Evolutionary conservation across 2,113 vertebrate species (phyloP), one percentile per base, ranked within the genome.

Genomic region (Polyodon spathula): DNA sequence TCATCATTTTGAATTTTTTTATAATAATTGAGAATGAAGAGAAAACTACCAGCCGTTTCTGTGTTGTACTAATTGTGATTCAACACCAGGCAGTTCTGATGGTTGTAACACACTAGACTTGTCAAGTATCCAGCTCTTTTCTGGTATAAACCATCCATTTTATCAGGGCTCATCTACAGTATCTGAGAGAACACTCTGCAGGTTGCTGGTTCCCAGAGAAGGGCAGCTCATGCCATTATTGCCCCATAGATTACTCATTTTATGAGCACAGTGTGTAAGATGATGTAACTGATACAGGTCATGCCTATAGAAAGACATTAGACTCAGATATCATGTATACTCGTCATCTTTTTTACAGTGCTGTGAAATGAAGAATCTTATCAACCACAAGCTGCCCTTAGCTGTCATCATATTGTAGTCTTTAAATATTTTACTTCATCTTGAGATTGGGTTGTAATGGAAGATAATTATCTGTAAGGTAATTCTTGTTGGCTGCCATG

Each of bases 311-410:
- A 81, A 78, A 76, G 73, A 53, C 71, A 79, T 90, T 89, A 81
- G 83, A 75, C 71, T 78, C 84, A 85, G 81, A 69, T 86, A 86
- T 85, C 84, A 46, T 56, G 74, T 85, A 65, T 79, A 68, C 72
- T 66, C 58, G 66, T 70, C 59, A 71, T 65, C 72, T 80, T 73
- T 27, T 73, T 73, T 67, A 65, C 77, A 64, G 58, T 68, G 64
- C 54, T 64, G 63, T 12, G 59, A 65, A 43, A 67, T 69, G 62
- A 62, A 63, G 11, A 56, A 44, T 60, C 44, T 16, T 1, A 27
- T 27, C 27, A 59, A 40, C 15, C 11, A 56, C 66, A 59, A 63
- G 75, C 79, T 62, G 69, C 67, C 67, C 69, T 68, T 72, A 67
- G 73, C 72, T 80, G 84, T 85, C 81, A 81, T 78, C 78, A 56